A percentile compares a stretch with the other conserved stretches of the same genome.
These are phyloP conservation scores for Eupithecia dodoneata DNA, from an alignment of 2,888 invertebrate species.

Conservation along the genomic window DNA sequence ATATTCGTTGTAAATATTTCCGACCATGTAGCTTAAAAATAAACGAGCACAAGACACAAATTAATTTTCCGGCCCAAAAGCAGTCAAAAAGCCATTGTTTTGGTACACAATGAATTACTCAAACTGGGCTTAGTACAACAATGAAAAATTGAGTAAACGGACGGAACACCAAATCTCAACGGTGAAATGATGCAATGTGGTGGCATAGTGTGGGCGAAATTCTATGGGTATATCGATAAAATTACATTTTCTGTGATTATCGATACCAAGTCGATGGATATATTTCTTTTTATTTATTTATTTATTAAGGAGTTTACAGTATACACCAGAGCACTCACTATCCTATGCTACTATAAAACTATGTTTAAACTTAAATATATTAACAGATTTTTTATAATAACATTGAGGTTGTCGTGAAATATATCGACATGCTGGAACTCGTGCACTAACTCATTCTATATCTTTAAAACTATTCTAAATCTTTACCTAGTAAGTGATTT, in stretches of 20 bases:
- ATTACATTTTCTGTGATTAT: neutral
- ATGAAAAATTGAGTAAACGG: constrained; percentile 74
- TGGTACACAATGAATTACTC: constrained; percentile 64
- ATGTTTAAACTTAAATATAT: too few relatives aligned
- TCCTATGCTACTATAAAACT: too few relatives aligned
- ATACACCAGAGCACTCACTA: too few relatives aligned
- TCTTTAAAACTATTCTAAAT: neutral
- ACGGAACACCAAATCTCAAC: constrained; percentile 67
- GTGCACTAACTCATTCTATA: neutral
- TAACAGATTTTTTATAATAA: too few relatives aligned
- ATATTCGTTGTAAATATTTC: neutral
- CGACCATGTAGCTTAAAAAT: constrained; percentile 12
- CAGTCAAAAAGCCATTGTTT: constrained; percentile 64
- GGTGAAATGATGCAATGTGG: constrained; percentile 63
- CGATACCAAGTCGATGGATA: neutral
- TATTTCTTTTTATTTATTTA: neutral
- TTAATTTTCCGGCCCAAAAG: constrained; percentile 62
- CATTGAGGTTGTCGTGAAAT: too few relatives aligned
- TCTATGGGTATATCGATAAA: constrained; percentile 44
- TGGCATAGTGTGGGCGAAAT: constrained; percentile 48
- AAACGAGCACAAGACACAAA: constrained; percentile 35
- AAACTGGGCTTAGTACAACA: constrained; percentile 55
- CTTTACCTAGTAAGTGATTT: neutral
- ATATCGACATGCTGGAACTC: too few relatives aligned
- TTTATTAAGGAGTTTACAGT: too few relatives aligned